Conservation (phyloP, 2,888 invertebrate genomes). For the Apomyelois bistriatella region DNA sequence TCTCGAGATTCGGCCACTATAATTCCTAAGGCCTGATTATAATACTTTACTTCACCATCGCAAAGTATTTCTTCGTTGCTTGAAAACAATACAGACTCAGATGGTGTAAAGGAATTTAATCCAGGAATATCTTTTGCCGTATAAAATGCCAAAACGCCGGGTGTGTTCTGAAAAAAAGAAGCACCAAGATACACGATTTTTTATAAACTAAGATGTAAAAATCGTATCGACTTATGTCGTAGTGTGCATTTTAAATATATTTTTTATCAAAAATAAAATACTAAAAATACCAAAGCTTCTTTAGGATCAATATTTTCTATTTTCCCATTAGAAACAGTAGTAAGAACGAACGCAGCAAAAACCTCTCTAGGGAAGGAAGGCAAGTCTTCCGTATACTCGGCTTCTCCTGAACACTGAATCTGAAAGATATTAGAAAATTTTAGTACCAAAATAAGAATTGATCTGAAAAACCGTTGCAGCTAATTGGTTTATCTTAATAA, state of each 20-base stretch:
- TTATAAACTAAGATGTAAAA: not conserved
- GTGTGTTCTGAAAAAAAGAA: conserved; percentile 62
- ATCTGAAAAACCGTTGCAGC: too few relatives aligned
- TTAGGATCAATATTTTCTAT: conserved; percentile 80
- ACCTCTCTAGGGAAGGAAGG: conserved; percentile 81
- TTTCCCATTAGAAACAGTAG: conserved; percentile 70
- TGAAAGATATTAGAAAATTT: conserved; percentile 18
- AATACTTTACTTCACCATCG: conserved; percentile 36
- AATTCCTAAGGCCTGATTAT: conserved; percentile 45
- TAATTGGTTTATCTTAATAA: too few relatives aligned
- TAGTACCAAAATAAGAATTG: too few relatives aligned
- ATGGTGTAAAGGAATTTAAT: conserved; percentile 71
- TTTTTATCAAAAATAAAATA: too few relatives aligned
- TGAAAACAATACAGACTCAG: conserved; percentile 23
- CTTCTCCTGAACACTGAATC: conserved; percentile 84
- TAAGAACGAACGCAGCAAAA: conserved; percentile 82
- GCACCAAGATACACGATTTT: not conserved
- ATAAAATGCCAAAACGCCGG: conserved; percentile 82
- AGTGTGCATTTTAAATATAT: too few relatives aligned
- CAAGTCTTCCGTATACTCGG: conserved; percentile 83
- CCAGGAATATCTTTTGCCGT: conserved; percentile 84
- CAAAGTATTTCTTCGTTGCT: conserved; percentile 53
- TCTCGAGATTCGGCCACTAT: conserved; percentile 80
- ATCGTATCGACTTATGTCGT: not conserved
- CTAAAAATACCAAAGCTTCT: conserved; percentile 78